Conservation (phyloP, 2,113 vertebrate genomes). For the Macrotis lagotis region DNA sequence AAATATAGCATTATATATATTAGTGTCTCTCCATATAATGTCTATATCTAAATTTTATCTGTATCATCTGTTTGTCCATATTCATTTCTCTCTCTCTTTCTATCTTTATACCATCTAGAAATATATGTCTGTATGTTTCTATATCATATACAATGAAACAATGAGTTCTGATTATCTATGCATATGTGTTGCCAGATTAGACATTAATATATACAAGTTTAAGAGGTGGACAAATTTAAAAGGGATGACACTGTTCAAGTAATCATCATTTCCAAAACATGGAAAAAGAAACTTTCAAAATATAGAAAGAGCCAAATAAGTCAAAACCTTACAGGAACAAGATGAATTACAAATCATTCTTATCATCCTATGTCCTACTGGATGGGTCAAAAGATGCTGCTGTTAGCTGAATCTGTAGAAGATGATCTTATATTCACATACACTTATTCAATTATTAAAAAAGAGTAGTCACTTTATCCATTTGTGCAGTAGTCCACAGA, state of each 20-base stretch:
- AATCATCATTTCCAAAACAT: neutral
- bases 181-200: neutral
- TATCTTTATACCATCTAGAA: neutral
- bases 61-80: neutral
- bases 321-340: neutral
- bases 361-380: neutral
- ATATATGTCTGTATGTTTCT: neutral
- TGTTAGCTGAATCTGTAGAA: neutral
- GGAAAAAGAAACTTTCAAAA: neutral
- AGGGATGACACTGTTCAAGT: neutral
- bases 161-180: neutral
- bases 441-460: neutral
- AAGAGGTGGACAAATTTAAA: neutral
- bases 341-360: neutral
- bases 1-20: neutral
- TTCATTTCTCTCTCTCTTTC: neutral
- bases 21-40: no score
- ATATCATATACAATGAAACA: neutral
- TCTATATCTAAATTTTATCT: neutral
- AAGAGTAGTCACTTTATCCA: neutral
- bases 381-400: neutral
- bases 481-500: neutral
- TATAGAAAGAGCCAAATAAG: neutral
- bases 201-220: neutral
- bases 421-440: neutral